A percentile compares a stretch with the other conserved stretches of the same genome.
phyloP scores from a whole-genome alignment of 2,888 invertebrate species.

The Chelonus formosanus region DNA sequence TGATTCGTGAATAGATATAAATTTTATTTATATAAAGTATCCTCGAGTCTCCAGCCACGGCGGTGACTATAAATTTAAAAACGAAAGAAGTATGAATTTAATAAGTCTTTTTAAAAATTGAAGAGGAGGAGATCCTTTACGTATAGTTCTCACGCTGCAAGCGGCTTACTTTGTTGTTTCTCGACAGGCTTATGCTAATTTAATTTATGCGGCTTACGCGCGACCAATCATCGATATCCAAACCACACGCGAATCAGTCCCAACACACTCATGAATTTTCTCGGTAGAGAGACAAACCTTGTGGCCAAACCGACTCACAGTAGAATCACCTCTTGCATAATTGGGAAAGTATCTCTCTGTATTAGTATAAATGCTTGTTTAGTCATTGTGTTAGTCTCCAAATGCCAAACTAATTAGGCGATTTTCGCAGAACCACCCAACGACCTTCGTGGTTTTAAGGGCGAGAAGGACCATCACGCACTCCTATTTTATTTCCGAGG shows the following conservation, averaged over 20 bases:
- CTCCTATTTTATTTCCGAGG: no score
- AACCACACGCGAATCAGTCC: constrained; percentile 26
- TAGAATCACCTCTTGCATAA: not conserved
- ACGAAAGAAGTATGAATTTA: constrained; percentile 20
- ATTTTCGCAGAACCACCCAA: constrained; percentile 41
- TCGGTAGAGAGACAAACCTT: not conserved
- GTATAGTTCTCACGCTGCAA: constrained; percentile 48
- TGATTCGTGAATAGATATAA: constrained; percentile 24
- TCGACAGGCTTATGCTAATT: constrained; percentile 55
- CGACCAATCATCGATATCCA: constrained; percentile 32
- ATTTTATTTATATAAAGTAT: constrained; percentile 21
- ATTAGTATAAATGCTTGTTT: constrained; percentile 9
- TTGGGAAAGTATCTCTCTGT: constrained; percentile 15
- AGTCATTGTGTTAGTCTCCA: constrained; percentile 39
- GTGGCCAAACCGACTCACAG: no score
- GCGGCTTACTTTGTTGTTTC: constrained; percentile 55
- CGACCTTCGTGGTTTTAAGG: constrained; percentile 12
- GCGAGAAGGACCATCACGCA: not conserved
- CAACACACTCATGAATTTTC: constrained; percentile 13
- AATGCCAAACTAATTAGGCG: constrained; percentile 58
- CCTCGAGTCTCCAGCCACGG: constrained; percentile 1
- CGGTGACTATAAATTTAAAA: constrained; percentile 11
- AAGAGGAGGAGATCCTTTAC: constrained; percentile 24
- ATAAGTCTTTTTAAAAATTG: constrained; percentile 21
- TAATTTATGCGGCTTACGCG: constrained; percentile 53